These are phyloP conservation scores for Lucilia sericata DNA, from an alignment of 1,140 invertebrate genomes.

Conservation along the genomic window DNA sequence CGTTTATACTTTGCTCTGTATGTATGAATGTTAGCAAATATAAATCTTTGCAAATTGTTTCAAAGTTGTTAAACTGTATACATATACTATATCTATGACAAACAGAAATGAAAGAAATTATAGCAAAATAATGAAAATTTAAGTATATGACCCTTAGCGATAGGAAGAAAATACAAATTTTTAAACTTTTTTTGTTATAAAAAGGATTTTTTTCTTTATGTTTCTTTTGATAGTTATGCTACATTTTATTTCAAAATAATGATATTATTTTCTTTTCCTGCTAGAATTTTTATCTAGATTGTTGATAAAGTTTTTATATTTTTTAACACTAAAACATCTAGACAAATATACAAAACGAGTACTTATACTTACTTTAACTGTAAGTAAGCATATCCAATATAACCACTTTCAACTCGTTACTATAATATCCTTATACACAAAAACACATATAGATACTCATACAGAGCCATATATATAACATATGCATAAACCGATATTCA, in stretches of 20 bases:
- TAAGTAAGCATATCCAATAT: slow-evolving; percentile 27
- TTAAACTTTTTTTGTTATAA: too few species aligned
- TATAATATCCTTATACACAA: not conserved
- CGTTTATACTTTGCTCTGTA: not conserved
- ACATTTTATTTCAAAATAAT: too few species aligned
- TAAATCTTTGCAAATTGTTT: slow-evolving; percentile 7
- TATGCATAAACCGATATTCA: not conserved
- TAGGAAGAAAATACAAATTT: too few species aligned
- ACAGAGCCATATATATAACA: not conserved
- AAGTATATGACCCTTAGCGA: too few species aligned
- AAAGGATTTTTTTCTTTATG: too few species aligned
- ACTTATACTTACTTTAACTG: slow-evolving; percentile 13
- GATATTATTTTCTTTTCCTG: too few species aligned
- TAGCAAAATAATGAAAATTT: too few species aligned
- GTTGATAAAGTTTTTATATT: not conserved
- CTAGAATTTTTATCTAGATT: too few species aligned
- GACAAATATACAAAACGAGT: not conserved
- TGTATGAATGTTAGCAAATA: not conserved
- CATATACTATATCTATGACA: not conserved
- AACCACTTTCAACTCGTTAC: slow-evolving; percentile 23
- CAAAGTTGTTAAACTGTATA: not conserved
- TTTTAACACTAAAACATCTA: not conserved
- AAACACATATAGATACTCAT: not conserved
- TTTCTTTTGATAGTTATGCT: too few species aligned
- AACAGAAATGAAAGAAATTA: not conserved